Evolutionary conservation across 2,113 vertebrate species (phyloP).

Genomic region (Neodontobutis hainanensis): DNA sequence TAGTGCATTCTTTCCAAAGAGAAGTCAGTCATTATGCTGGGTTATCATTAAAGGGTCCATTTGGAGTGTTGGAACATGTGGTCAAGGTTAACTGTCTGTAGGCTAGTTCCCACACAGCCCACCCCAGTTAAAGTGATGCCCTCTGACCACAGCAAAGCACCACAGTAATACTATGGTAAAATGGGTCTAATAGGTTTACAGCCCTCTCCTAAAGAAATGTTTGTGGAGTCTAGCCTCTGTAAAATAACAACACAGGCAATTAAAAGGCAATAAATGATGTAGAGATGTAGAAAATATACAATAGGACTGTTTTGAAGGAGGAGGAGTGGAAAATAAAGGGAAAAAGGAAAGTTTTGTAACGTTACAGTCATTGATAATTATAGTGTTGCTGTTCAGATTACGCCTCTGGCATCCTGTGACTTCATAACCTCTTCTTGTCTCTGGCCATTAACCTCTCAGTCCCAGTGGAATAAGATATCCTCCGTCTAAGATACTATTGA

Average conservation of each 20-base stretch:
- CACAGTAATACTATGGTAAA: constrained; percentile 5
- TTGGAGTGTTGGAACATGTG: constrained; percentile 71
- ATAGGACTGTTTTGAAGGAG: not conserved
- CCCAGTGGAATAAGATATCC: not conserved
- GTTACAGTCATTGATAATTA: constrained; percentile 28
- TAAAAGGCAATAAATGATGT: not conserved
- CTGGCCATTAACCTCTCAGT: constrained; percentile 20
- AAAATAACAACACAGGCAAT: not conserved
- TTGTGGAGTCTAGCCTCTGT: not conserved
- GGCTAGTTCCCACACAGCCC: constrained; percentile 73
- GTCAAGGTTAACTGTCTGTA: constrained; percentile 76
- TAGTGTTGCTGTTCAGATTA: constrained; percentile 24
- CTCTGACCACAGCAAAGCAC: constrained; percentile 37
- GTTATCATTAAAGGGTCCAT: constrained; percentile 71
- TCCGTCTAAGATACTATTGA: not conserved
- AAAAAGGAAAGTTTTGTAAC: constrained; percentile 27
- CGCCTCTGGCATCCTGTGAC: constrained; percentile 6
- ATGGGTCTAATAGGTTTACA: constrained; percentile 35
- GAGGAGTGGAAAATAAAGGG: constrained; percentile 23
- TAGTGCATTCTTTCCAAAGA: constrained; percentile 67
- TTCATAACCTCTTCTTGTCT: constrained; percentile 33
- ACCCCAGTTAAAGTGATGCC: constrained; percentile 39
- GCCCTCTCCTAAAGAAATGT: constrained; percentile 5
- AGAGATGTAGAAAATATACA: too few species aligned
- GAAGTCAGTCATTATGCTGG: constrained; percentile 70